Percentiles rank a stretch among this genome's conserved stretches.
phyloP scores from a whole-genome alignment of 2,888 invertebrate genomes.

The Atethmia centrago region DNA sequence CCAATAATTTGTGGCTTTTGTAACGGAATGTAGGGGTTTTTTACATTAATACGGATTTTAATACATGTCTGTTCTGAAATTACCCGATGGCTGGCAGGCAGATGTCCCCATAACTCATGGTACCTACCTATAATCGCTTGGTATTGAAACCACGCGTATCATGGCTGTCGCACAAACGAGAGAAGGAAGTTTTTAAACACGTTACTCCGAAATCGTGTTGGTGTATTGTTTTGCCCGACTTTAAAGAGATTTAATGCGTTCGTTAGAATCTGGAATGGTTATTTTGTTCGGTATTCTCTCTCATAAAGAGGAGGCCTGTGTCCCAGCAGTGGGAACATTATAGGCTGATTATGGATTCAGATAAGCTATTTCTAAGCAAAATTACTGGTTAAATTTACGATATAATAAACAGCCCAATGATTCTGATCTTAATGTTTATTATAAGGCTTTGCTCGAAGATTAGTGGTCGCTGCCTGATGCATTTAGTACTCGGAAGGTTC shows the following conservation, averaged over 20 bases:
- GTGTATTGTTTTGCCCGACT: conserved; percentile 20
- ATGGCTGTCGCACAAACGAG: conserved; percentile 12
- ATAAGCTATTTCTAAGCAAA: background rate
- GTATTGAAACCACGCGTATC: conserved; percentile 48
- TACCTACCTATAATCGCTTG: conserved; percentile 27
- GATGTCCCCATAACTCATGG: conserved; percentile 45
- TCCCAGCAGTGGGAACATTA: too few relatives aligned
- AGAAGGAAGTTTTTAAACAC: conserved; percentile 32
- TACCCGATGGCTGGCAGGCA: conserved; percentile 37
- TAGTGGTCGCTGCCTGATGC: background rate
- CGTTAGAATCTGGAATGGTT: conserved; percentile 6
- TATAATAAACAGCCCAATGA: conserved; percentile 2
- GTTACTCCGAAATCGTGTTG: conserved; percentile 27
- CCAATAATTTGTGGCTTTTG: conserved; percentile 82
- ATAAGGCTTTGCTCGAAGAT: background rate
- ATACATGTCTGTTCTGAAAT: conserved; percentile 44
- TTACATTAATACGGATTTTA: conserved; percentile 59
- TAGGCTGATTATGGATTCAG: too few relatives aligned
- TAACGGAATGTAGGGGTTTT: conserved; percentile 67
- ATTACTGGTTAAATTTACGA: background rate
- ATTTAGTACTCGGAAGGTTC: background rate
- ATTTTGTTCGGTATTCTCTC: background rate
- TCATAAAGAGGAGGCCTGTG: too few relatives aligned
- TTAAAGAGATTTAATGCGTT: conserved; percentile 30
- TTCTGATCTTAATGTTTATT: conserved; percentile 17